Evolutionary conservation across 2,113 vertebrate genomes (phyloP).

Genomic region (Cathartes aura): DNA sequence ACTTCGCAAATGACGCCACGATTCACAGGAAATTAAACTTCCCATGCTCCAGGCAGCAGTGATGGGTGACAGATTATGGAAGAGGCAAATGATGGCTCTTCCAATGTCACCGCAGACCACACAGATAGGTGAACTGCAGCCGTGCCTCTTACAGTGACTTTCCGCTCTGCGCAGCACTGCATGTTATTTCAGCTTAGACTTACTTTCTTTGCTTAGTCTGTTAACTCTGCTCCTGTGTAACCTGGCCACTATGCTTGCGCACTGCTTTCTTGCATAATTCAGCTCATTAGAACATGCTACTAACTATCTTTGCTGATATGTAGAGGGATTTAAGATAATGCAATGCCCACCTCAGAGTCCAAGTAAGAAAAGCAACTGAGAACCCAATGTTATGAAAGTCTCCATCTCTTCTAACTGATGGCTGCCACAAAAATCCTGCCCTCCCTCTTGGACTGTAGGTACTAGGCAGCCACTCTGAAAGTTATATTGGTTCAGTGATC

Average conservation of each 20-base stretch:
- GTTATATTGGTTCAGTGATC: not conserved
- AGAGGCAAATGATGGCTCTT: not conserved
- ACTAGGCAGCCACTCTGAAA: not conserved
- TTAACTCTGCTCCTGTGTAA: not conserved
- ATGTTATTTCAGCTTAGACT: not conserved
- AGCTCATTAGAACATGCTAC: not conserved
- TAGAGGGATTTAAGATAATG: not conserved
- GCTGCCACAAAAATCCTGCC: not conserved
- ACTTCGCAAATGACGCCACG: not conserved
- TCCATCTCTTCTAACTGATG: not conserved
- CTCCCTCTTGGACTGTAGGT: not conserved
- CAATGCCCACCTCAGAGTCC: not conserved
- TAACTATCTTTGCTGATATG: not conserved
- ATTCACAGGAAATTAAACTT: slow-evolving; percentile 37
- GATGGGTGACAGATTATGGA: not conserved
- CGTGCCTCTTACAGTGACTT: not conserved
- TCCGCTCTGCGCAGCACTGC: not conserved
- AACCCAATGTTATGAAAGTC: not conserved
- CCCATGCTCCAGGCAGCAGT: not conserved
- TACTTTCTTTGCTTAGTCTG: not conserved
- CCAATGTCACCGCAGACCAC: not conserved
- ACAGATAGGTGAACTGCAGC: not conserved
- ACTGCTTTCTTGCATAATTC: not conserved
- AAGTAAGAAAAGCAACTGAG: not conserved
- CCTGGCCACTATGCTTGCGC: not conserved